Percentiles rank a stretch among this genome's conserved stretches.
Evolutionary conservation across 2,888 invertebrate genomes (phyloP).

Genomic region (Ceriagrion tenellum): DNA sequence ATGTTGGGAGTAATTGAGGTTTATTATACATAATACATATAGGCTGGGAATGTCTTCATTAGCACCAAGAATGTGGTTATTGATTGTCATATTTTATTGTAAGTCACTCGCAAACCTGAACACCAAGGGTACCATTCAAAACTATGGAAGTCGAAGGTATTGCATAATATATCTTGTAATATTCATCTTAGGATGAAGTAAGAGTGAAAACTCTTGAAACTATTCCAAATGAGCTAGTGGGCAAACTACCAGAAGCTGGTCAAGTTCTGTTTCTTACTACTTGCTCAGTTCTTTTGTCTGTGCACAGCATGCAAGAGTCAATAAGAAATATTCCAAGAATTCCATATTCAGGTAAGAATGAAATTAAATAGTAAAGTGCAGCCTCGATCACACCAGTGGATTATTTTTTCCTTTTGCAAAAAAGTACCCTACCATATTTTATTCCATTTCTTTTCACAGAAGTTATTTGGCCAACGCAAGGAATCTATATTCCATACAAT

Average conservation of each 20-base stretch:
- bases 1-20: too few species aligned
- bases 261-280: slow-evolving; percentile 38
- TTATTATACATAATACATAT: too few species aligned
- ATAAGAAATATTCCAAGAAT: slow-evolving; percentile 7
- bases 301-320: slow-evolving; percentile 1
- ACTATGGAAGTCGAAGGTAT: too few species aligned
- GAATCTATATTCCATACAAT: slow-evolving; percentile 74
- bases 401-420: background rate
- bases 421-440: background rate
- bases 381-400: too few species aligned
- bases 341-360: slow-evolving; percentile 17
- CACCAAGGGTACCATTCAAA: too few species aligned
- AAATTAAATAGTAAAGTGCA: background rate
- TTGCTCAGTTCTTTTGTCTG: background rate
- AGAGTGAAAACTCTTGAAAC: background rate
- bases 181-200: background rate
- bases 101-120: too few species aligned
- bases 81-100: too few species aligned
- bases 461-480: slow-evolving; percentile 74
- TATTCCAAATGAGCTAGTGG: background rate
- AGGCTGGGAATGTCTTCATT: too few species aligned
- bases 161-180: too few species aligned
- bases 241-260: slow-evolving; percentile 37
- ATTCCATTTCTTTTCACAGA: slow-evolving; percentile 72
- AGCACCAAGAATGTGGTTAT: too few species aligned